Evolutionary conservation across 2,888 invertebrate genomes (phyloP).

Genomic region (Pheosia tremula): DNA sequence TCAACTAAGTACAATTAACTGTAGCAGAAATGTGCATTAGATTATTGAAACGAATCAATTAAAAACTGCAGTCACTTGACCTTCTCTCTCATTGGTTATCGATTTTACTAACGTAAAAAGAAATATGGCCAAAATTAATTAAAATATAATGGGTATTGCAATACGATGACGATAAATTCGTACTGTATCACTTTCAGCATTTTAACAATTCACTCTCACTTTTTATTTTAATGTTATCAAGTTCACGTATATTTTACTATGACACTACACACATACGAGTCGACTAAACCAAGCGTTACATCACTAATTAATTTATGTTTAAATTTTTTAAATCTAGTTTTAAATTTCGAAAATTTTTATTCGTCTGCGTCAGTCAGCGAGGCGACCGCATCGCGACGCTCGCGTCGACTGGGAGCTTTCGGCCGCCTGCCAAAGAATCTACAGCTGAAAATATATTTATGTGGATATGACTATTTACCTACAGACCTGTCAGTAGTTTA

Average conservation of each 20-base stretch:
- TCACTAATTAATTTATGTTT: conserved; percentile 27
- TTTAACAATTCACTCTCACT: conserved; percentile 42
- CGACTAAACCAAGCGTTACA: conserved; percentile 23
- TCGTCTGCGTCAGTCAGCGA: conserved; percentile 57
- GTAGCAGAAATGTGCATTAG: too few species aligned
- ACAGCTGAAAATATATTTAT: conserved; percentile 78
- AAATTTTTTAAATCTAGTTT: conserved; percentile 33
- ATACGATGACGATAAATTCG: conserved; percentile 12
- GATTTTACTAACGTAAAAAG: conserved; percentile 11
- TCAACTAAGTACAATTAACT: too few species aligned
- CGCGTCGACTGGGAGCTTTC: conserved; percentile 74
- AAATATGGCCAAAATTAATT: neutral
- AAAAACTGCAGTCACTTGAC: conserved; percentile 28
- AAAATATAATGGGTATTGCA: conserved; percentile 9
- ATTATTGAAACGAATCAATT: conserved; percentile 23
- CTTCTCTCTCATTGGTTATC: conserved; percentile 23
- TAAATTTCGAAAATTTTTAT: conserved; percentile 51
- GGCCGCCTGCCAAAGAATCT: conserved; percentile 78
- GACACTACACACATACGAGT: conserved; percentile 22
- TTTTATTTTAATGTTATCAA: conserved; percentile 24
- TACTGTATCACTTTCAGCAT: conserved; percentile 27
- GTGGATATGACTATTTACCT: conserved; percentile 70
- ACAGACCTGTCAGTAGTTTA: conserved; percentile 36
- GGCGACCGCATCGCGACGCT: conserved; percentile 68
- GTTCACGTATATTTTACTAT: conserved; percentile 27